Conservation (phyloP, 2,113 vertebrate genomes). For the Thymallus thymallus region DNA sequence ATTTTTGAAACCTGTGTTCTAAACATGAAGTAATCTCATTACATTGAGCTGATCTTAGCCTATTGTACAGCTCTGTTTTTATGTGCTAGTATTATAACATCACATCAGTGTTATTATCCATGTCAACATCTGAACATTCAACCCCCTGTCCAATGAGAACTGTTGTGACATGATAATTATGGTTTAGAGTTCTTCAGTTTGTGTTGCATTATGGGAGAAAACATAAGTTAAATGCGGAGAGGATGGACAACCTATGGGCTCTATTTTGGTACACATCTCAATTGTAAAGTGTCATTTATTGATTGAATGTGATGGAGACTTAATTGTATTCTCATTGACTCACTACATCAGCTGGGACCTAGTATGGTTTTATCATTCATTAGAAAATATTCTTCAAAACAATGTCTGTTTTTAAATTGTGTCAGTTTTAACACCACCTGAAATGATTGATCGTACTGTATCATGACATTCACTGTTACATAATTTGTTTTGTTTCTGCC, state of each 20-base stretch:
- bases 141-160: conserved; percentile 59
- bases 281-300: conserved; percentile 53
- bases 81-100: conserved; percentile 86
- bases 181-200: conserved; percentile 80
- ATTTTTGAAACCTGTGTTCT: not conserved
- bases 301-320: conserved; percentile 71
- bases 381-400: conserved; percentile 76
- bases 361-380: conserved; percentile 75
- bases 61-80: conserved; percentile 85
- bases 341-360: conserved; percentile 95
- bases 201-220: conserved; percentile 84
- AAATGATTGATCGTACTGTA: conserved; percentile 77
- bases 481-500: conserved; percentile 80
- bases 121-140: conserved; percentile 75
- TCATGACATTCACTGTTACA: conserved; percentile 68
- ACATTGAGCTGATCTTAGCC: conserved; percentile 30
- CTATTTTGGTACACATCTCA: conserved; percentile 42
- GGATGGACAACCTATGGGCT: conserved; percentile 60
- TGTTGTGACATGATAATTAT: conserved; percentile 85
- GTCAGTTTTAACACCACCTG: conserved; percentile 56
- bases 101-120: conserved; percentile 83
- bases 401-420: conserved; percentile 51
- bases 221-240: no score
- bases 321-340: conserved; percentile 75
- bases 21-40: not conserved